phyloP scores from a whole-genome alignment of 2,888 invertebrate genomes.

The Lysandra bellargus region DNA sequence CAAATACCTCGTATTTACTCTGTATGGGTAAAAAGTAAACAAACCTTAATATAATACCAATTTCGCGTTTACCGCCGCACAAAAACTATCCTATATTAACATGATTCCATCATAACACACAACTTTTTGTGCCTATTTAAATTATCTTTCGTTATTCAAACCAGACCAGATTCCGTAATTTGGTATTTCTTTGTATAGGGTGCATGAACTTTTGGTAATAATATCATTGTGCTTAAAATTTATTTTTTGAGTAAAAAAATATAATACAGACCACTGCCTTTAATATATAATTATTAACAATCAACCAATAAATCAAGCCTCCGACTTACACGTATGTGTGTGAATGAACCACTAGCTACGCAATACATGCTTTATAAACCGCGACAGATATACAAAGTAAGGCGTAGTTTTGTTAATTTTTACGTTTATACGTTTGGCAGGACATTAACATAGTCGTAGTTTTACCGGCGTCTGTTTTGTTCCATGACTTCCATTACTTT shows the following conservation, averaged over 20 bases:
- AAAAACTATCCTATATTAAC: constrained; percentile 12
- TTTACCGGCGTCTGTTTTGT: too few relatives aligned
- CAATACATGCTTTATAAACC: too few relatives aligned
- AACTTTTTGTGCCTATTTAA: constrained; percentile 21
- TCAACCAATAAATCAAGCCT: too few relatives aligned
- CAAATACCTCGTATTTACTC: constrained; percentile 15
- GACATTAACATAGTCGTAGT: too few relatives aligned
- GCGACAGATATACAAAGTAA: too few relatives aligned
- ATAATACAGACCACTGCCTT: too few relatives aligned
- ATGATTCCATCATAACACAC: background rate
- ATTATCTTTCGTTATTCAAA: constrained; percentile 13
- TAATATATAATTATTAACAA: too few relatives aligned
- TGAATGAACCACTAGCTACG: too few relatives aligned
- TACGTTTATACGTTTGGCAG: too few relatives aligned
- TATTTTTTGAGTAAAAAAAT: background rate
- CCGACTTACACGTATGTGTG: too few relatives aligned
- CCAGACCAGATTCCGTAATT: constrained; percentile 4
- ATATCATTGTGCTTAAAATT: background rate
- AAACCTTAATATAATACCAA: constrained; percentile 25
- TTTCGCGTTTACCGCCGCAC: constrained; percentile 18
- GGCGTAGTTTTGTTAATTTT: too few relatives aligned
- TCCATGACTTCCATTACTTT: too few relatives aligned
- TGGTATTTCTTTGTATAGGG: background rate
- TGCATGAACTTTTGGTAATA: background rate
- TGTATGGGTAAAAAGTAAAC: constrained; percentile 25